A percentile compares a stretch with the other conserved stretches of the same genome.
These are phyloP conservation scores for Ectemnius lituratus DNA, from an alignment of 2,888 invertebrate genomes.

Conservation along the genomic window DNA sequence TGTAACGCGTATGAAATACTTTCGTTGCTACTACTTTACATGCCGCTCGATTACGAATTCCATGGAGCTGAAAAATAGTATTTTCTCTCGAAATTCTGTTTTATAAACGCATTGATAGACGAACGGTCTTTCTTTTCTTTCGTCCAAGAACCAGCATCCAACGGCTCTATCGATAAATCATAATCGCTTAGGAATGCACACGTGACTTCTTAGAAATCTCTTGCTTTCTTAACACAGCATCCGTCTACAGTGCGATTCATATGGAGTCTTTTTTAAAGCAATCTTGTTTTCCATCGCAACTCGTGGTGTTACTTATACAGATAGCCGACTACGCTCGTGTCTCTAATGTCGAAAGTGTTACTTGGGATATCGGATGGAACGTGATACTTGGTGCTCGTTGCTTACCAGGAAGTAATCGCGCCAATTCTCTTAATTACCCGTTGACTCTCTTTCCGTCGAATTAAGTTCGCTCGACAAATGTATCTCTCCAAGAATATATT, in stretches of 20 bases:
- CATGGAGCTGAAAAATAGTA: too few species aligned
- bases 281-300: constrained; percentile 34
- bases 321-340: constrained; percentile 25
- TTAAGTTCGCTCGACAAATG: not conserved
- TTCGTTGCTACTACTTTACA: too few species aligned
- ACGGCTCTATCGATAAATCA: not conserved
- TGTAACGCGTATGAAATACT: too few species aligned
- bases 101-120: too few species aligned
- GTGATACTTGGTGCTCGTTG: constrained; percentile 9
- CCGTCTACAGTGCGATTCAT: constrained; percentile 19
- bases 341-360: constrained; percentile 38
- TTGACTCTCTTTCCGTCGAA: not conserved
- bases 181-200: not conserved
- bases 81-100: too few species aligned
- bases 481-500: not conserved
- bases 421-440: constrained; percentile 8
- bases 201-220: too few species aligned
- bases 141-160: too few species aligned
- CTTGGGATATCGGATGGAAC: constrained; percentile 13
- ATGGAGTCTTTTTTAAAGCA: not conserved
- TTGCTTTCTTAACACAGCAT: too few species aligned
- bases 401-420: not conserved
- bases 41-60: too few species aligned
- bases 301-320: constrained; percentile 26
- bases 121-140: too few species aligned